Evolutionary conservation across 2,888 invertebrate genomes (phyloP).

Genomic region (Selenia dentaria): DNA sequence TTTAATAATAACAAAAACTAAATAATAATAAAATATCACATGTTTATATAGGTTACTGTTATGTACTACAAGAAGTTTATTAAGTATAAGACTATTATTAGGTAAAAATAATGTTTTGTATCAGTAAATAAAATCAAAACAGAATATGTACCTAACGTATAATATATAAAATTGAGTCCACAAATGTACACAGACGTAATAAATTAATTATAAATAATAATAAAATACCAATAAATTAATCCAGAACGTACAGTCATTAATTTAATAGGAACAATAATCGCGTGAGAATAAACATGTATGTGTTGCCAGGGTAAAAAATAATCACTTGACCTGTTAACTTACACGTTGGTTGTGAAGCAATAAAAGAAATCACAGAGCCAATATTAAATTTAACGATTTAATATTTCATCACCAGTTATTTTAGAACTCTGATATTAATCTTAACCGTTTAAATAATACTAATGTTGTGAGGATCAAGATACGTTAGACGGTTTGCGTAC

Average conservation of each 20-base stretch:
- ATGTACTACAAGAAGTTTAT: too few species aligned
- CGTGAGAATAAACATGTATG: constrained; percentile 79
- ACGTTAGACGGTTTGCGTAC: constrained; percentile 52
- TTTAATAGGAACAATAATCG: constrained; percentile 67
- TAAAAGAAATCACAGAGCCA: constrained; percentile 76
- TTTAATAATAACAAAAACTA: too few species aligned
- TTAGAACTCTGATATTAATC: constrained; percentile 50
- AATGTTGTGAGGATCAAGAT: constrained; percentile 50
- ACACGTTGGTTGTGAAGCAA: constrained; percentile 76
- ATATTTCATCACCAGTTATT: constrained; percentile 68
- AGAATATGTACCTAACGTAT: too few species aligned
- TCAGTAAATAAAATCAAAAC: too few species aligned
- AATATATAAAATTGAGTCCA: too few species aligned
- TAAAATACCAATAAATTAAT: constrained; percentile 59
- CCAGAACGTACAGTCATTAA: constrained; percentile 54
- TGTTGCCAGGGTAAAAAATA: constrained; percentile 63
- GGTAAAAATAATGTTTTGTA: too few species aligned
- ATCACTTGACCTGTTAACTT: constrained; percentile 71
- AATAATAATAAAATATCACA: too few species aligned
- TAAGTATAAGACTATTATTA: too few species aligned
- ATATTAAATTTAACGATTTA: constrained; percentile 83
- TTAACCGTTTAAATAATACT: constrained; percentile 37
- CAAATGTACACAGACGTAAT: too few species aligned
- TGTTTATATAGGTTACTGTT: too few species aligned
- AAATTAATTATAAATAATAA: constrained; percentile 47